Evolutionary conservation across 1,140 invertebrate species (phyloP), one percentile per base, ranked within the genome.

Genomic region (Brachionus rubens): DNA sequence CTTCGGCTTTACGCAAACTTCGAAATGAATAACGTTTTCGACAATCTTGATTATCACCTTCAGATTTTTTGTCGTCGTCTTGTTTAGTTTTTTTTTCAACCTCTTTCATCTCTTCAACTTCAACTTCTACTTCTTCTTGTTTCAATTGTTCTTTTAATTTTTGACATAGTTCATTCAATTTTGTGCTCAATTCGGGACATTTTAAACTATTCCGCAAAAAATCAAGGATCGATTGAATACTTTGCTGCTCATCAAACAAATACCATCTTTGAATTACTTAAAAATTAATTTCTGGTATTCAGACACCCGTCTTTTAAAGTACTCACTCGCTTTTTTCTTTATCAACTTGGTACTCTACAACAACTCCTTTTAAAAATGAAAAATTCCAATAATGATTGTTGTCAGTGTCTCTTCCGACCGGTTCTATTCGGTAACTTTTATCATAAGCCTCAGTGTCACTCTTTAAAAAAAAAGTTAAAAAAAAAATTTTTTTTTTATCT

Each of bases 321-420:
- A n/a, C 21, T 40, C 40, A 65, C 59, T 65, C 59, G 40, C 40
- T 65, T 43, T 65, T 65, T 43, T 65, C 21, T 24, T 3, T 5
- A 36, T 65, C 14, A 9, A 10, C n/a, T 12, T 12, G 21, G 2
- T 43, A 26, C 19, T 65, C 59, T 19, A 65, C 59, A 5, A 65
- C 59, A 19, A 65, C 9, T 21, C 59, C 59, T 7, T 65, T 26
- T 21, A 65, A 5, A 65, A 65, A 65, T 43, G 40, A 65, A 46
- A 65, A 65, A 3, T 24, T 65, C 59, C 59, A 65, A 65, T 24
- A 24, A 43, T 28, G 26, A 43, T 24, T 12, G 12, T n/a, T 24
- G 19, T 65, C 24, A 10, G 7, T 0, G 19, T 43, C 40, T 4
- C 3, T 65, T 3, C 59, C 59, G 12, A 65, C 10, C 1, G 59